Evolutionary conservation across 2,113 vertebrate species (phyloP).

Genomic region (Acanthochromis polyacanthus): DNA sequence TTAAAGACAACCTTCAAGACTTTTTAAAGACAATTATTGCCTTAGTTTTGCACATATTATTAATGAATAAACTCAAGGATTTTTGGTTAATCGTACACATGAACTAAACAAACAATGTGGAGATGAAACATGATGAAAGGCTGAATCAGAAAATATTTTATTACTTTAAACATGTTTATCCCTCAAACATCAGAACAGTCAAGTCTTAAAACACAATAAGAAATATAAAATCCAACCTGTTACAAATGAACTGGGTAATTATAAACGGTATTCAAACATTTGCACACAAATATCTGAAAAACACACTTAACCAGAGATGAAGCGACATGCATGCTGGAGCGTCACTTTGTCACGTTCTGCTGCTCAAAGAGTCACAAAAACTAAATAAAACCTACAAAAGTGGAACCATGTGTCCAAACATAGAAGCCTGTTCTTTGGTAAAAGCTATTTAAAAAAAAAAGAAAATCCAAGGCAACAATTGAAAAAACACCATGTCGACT

Average conservation of each 20-base stretch:
- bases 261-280: slow-evolving; percentile 28
- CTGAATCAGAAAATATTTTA: slow-evolving; percentile 45
- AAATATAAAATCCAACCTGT: slow-evolving; percentile 49
- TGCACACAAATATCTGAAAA: slow-evolving; percentile 42
- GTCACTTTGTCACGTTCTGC: not conserved
- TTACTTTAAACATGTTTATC: slow-evolving; percentile 25
- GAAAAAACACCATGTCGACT: too few relatives aligned
- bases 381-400: slow-evolving; percentile 12
- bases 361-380: not conserved
- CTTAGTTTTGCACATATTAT: too few relatives aligned
- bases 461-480: too few relatives aligned
- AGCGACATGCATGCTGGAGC: slow-evolving; percentile 27
- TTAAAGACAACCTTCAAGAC: too few relatives aligned
- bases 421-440: slow-evolving; percentile 27
- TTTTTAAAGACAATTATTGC: too few relatives aligned
- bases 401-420: not conserved
- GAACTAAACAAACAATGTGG: not conserved
- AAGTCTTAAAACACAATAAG: slow-evolving; percentile 30
- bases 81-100: not conserved
- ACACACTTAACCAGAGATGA: slow-evolving; percentile 13
- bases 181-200: slow-evolving; percentile 7
- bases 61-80: too few relatives aligned
- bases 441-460: slow-evolving; percentile 4
- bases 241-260: slow-evolving; percentile 8
- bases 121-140: not conserved